These are phyloP conservation scores for Scaptomyza caliginosa DNA, from an alignment of 2,888 invertebrate species.

Conservation along the genomic window DNA sequence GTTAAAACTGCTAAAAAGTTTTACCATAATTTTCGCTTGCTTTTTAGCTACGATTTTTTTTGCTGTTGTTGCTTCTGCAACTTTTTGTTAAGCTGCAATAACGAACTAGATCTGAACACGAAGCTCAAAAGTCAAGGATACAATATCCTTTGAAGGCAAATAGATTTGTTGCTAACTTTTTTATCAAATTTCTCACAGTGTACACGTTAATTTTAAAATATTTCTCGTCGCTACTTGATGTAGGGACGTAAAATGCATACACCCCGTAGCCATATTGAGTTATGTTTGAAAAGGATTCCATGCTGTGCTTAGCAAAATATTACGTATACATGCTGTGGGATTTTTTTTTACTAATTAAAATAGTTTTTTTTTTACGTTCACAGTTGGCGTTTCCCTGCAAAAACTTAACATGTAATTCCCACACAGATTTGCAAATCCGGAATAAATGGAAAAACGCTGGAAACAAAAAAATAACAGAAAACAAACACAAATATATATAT, in stretches of 20 bases:
- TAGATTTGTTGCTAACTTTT: neutral
- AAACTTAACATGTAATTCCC: constrained; percentile 46
- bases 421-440: constrained; percentile 63
- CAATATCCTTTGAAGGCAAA: constrained; percentile 13
- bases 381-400: constrained; percentile 17
- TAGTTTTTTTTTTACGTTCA: constrained; percentile 62
- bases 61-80: constrained; percentile 23
- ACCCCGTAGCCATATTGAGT: neutral
- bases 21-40: constrained; percentile 66
- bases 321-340: constrained; percentile 60
- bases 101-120: constrained; percentile 29
- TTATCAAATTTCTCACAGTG: neutral
- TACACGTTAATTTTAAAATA: neutral
- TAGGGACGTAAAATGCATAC: constrained; percentile 4
- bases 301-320: constrained; percentile 46
- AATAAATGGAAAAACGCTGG: constrained; percentile 26
- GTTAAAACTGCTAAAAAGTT: constrained; percentile 75
- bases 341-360: constrained; percentile 72
- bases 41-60: constrained; percentile 35
- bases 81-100: constrained; percentile 22
- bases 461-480: neutral
- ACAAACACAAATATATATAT: constrained; percentile 33
- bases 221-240: neutral
- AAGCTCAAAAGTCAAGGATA: constrained; percentile 13
- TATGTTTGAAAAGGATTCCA: constrained; percentile 21